phyloP scores from a whole-genome alignment of 2,888 invertebrate genomes.

The Coecobrya sp. region DNA sequence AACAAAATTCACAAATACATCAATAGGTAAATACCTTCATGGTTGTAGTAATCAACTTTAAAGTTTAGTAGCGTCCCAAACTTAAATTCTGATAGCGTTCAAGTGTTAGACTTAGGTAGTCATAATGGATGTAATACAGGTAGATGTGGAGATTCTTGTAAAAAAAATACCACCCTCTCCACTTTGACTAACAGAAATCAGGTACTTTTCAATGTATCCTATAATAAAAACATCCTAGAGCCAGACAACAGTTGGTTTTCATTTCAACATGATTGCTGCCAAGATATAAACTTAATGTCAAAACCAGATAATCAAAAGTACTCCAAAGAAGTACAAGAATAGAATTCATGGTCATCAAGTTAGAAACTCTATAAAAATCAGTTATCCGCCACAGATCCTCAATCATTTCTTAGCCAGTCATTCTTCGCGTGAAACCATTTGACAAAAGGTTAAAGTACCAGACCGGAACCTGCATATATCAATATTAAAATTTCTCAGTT shows the following conservation, averaged over 20 bases:
- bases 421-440: background rate
- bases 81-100: background rate
- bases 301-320: slow-evolving; percentile 55
- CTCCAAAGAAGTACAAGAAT: slow-evolving; percentile 29
- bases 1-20: slow-evolving; percentile 9
- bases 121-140: slow-evolving; percentile 6
- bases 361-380: slow-evolving; percentile 44
- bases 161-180: background rate
- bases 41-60: background rate
- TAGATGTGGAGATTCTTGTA: background rate
- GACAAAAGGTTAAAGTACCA: slow-evolving; percentile 9
- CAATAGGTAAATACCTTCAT: slow-evolving; percentile 9
- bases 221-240: slow-evolving; percentile 34
- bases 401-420: slow-evolving; percentile 1
- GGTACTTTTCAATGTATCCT: slow-evolving; percentile 55
- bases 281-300: slow-evolving; percentile 32
- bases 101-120: background rate
- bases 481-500: background rate
- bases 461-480: background rate
- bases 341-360: slow-evolving; percentile 55
- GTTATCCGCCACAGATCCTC: background rate
- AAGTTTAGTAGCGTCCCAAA: background rate
- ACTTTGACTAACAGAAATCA: background rate
- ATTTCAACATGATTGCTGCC: slow-evolving; percentile 57
- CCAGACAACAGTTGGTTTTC: slow-evolving; percentile 42